phyloP scores from a whole-genome alignment of 2,797 vertebrate species.

The Phrynocephalus vlangalii region DNA sequence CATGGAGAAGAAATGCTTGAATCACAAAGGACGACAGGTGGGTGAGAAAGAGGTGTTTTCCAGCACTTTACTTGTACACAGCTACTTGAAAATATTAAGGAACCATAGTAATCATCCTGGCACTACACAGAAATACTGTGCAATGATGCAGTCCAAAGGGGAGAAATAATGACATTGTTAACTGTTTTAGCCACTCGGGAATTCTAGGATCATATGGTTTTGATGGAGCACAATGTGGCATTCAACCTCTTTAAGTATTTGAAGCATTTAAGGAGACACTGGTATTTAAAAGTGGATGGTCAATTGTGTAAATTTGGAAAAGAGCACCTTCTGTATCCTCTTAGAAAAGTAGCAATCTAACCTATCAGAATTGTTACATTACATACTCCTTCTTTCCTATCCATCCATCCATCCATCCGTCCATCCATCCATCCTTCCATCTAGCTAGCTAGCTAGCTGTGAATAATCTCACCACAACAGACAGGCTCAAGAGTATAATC shows the following conservation, averaged over 20 bases:
- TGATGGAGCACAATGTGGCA: background rate
- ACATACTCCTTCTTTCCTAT: background rate
- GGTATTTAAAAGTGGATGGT: background rate
- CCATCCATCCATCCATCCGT: too few relatives aligned
- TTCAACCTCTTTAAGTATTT: background rate
- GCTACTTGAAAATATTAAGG: background rate
- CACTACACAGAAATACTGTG: background rate
- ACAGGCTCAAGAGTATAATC: too few relatives aligned
- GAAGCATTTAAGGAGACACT: background rate
- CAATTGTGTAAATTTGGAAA: constrained; percentile 2
- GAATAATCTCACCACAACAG: too few relatives aligned
- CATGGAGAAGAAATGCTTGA: background rate
- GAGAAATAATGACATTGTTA: background rate
- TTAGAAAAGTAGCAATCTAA: background rate
- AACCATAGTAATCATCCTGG: background rate
- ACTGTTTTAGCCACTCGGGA: too few relatives aligned
- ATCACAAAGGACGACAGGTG: background rate
- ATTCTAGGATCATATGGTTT: background rate
- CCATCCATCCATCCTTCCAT: too few relatives aligned
- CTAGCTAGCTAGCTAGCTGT: too few relatives aligned
- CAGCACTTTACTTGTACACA: background rate
- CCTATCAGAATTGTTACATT: background rate
- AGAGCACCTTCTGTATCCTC: background rate
- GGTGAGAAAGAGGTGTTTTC: background rate
- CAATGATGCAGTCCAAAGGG: background rate